Evolutionary conservation across 2,113 vertebrate species (phyloP).

Genomic region (Aspidoscelis tigris): DNA sequence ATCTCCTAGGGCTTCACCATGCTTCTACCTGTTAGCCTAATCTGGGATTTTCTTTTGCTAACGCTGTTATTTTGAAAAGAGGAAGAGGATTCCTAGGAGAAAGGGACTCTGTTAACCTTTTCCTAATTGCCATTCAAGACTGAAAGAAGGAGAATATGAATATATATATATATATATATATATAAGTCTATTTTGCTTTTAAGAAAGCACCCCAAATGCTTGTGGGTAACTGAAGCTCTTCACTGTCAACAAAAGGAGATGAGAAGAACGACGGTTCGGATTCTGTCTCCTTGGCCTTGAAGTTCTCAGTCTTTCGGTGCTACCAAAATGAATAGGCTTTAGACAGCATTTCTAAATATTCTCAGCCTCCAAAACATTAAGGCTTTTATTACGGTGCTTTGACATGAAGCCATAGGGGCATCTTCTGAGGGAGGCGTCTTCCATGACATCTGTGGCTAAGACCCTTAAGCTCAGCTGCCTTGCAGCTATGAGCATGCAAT

Average conservation of each 20-base stretch:
- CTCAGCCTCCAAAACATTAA: background rate
- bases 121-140: slow-evolving; percentile 82
- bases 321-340: background rate
- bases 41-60: slow-evolving; percentile 91
- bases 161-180: slow-evolving; percentile 10
- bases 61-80: slow-evolving; percentile 87
- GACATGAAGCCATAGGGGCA: background rate
- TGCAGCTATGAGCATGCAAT: too few species aligned
- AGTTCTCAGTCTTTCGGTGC: background rate
- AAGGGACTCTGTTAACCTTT: slow-evolving; percentile 82
- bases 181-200: background rate
- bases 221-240: background rate
- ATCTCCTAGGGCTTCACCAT: slow-evolving; percentile 81
- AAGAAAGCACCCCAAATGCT: background rate
- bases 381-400: background rate
- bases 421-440: too few species aligned
- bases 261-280: background rate
- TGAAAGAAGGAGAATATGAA: slow-evolving; percentile 47
- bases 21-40: slow-evolving; percentile 89
- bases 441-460: too few species aligned
- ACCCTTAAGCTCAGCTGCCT: too few species aligned
- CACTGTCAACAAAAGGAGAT: background rate
- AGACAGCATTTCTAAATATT: background rate
- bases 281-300: background rate
- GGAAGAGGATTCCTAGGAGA: slow-evolving; percentile 84